Evolutionary conservation across 2,888 invertebrate genomes (phyloP).

Genomic region (Plutella xylostella): DNA sequence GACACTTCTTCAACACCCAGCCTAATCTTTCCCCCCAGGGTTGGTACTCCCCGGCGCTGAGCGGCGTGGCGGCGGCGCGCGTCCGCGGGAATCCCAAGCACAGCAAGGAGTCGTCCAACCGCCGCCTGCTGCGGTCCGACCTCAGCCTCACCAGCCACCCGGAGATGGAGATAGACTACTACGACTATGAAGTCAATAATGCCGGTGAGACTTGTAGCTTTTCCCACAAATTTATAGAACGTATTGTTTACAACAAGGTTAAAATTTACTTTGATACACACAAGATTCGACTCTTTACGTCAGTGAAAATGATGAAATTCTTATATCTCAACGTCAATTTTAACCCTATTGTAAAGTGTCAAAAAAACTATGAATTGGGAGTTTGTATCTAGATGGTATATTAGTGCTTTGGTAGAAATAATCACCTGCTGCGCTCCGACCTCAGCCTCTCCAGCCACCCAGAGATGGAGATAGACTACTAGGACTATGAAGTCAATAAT

Average conservation of each 20-base stretch:
- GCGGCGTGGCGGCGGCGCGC: slow-evolving; percentile 74
- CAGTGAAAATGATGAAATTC: no score
- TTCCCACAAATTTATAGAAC: no score
- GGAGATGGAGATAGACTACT: slow-evolving; percentile 88
- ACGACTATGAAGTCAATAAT: slow-evolving; percentile 89
- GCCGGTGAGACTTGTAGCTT: no score
- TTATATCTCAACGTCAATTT: no score
- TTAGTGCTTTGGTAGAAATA: no score
- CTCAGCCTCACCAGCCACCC: slow-evolving; percentile 82
- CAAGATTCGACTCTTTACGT: no score
- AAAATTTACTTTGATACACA: no score
- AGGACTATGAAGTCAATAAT: slow-evolving; percentile 89
- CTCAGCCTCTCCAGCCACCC: slow-evolving; percentile 82
- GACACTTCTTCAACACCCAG: no score
- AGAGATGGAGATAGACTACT: slow-evolving; percentile 88
- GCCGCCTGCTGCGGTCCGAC: slow-evolving; percentile 77
- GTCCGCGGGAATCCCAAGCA: slow-evolving; percentile 79
- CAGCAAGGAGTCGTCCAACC: slow-evolving; percentile 82
- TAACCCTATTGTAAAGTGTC: no score
- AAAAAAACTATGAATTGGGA: no score
- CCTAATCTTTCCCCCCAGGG: slow-evolving; percentile 72
- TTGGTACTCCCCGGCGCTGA: slow-evolving; percentile 78
- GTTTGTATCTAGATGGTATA: no score
- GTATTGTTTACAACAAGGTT: no score
- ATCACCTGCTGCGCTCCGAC: slow-evolving; percentile 76